Base-by-base conservation (phyloP, 2,888 invertebrate genomes). In the Cremastinae sp. region DNA sequence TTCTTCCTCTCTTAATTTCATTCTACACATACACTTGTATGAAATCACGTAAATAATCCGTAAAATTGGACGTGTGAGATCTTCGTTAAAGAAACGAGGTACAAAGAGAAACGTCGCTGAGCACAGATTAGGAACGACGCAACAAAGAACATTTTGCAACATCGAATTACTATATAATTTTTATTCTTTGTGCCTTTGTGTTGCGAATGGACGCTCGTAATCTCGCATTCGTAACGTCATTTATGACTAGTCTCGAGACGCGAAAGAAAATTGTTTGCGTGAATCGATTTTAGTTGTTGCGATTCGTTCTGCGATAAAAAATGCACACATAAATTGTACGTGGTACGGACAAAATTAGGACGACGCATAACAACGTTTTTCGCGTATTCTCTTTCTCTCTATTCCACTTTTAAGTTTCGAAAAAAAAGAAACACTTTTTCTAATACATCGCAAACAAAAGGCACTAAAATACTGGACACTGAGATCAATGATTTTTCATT, bases 391-490 rank as follows among this genome's bases (percentile, higher is more conserved):
- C 12, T 14, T 1, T 37, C 37, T 28, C 22, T 64, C 14, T 3
- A 14, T 49, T 14, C 14, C 14, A 9, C 37, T 37, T 47, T 37
- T 37, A 20, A 45, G 10, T 45, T 55, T 62, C 55, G 55, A 47
- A 73, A 41, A 16, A 62, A 49, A 49, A 14, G 61, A 53, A 49
- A 39, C 16, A 43, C 53, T 12, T 47, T 35, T 41, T 55, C 22
- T 58, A 49, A 56, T 37, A 59, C 53, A 47, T 62, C 20, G 47
- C 64, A 78, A 45, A 5, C 62, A 76, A 72, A 78, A 80, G 79
- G 77, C 80, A 78, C 79, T 78, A 78, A n/a, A 71, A 68, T 75
- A 75, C 77, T 75, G 61, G 65, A 75, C 73, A 64, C 59, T 73
- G 78, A 79, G 73, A 77, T 71, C 62, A 43, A 69, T 75, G 47